A percentile compares a stretch with the other conserved stretches of the same genome.
These are phyloP conservation scores for Luscinia megarhynchos DNA, from an alignment of 2,797 vertebrate genomes.

Conservation along the genomic window DNA sequence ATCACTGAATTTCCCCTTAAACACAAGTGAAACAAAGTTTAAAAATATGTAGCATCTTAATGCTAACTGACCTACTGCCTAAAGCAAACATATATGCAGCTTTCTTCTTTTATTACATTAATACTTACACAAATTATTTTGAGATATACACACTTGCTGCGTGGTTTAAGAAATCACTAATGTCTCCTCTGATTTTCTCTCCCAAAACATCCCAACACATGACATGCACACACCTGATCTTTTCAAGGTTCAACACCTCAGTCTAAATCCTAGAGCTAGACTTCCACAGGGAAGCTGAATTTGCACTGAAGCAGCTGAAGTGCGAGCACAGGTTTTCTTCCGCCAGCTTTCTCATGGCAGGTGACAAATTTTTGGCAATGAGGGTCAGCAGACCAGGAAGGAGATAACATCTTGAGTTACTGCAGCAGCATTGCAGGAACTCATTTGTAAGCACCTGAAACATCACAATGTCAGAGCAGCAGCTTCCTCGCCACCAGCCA, in stretches of 20 bases:
- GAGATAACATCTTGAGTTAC: not conserved
- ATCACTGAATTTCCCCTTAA: constrained; percentile 10
- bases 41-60: not conserved
- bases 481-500: not conserved
- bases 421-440: not conserved
- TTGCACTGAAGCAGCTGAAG: not conserved
- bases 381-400: constrained; percentile 2
- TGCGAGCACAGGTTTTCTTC: not conserved
- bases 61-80: not conserved
- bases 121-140: not conserved
- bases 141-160: not conserved
- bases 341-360: fast-evolving
- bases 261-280: not conserved
- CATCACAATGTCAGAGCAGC: not conserved
- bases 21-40: not conserved
- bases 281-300: not conserved
- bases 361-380: not conserved
- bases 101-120: not conserved
- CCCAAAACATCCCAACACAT: not conserved
- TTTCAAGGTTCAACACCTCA: not conserved
- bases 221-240: not conserved
- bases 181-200: not conserved
- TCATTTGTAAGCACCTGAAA: not conserved
- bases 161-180: not conserved
- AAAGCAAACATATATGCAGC: not conserved